phyloP scores from a whole-genome alignment of 2,797 vertebrate species.

The Hyperoplus immaculatus region DNA sequence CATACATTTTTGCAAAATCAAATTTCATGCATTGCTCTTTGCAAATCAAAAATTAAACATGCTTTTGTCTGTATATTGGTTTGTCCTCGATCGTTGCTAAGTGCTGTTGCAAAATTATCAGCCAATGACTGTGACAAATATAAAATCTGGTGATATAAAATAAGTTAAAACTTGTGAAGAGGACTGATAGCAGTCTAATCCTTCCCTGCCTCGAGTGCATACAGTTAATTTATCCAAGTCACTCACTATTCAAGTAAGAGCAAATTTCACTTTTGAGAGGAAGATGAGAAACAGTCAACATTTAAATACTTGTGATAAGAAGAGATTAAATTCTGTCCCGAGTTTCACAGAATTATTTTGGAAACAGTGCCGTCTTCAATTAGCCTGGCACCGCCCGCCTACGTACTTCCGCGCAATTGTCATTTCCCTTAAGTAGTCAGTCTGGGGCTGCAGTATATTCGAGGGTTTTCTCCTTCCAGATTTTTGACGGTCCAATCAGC shows the following conservation, averaged over 20 bases:
- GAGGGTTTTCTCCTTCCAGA: no score
- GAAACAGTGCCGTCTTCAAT: background rate
- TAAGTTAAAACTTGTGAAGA: conserved; percentile 40
- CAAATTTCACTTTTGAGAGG: background rate
- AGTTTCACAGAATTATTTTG: background rate
- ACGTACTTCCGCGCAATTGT: no score
- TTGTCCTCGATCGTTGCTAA: conserved; percentile 11
- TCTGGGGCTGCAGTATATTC: no score
- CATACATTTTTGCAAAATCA: conserved; percentile 29
- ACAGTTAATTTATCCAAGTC: background rate
- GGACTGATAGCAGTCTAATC: background rate
- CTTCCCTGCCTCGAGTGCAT: background rate
- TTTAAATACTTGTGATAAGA: background rate
- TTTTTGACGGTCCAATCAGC: no score
- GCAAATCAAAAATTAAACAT: conserved; percentile 35
- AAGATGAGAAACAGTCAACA: background rate
- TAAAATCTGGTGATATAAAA: conserved; percentile 36
- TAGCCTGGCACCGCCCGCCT: no score
- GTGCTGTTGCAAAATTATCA: conserved; percentile 31
- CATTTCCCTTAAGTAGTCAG: no score
- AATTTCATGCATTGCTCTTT: conserved; percentile 33
- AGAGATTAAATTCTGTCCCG: background rate
- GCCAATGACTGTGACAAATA: conserved; percentile 25
- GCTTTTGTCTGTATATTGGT: conserved; percentile 23
- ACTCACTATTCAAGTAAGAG: background rate